Base-by-base conservation (phyloP, 1,140 invertebrate genomes). In the Leguminivora glycinivorella region DNA sequence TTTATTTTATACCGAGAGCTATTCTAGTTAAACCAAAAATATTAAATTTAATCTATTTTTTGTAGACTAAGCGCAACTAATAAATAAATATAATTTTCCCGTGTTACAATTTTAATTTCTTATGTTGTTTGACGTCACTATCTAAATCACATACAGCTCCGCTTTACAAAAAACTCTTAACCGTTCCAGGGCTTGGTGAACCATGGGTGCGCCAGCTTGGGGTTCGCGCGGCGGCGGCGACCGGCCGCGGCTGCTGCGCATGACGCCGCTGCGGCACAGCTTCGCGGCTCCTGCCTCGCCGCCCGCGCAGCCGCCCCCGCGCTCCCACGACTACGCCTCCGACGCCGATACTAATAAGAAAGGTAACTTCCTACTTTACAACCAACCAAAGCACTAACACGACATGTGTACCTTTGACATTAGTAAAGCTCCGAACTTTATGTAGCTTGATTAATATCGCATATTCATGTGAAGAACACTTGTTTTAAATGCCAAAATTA, bases 261-360 rank as follows among this genome's bases (percentile, higher is more conserved):
- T 93, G 92, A 92, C 92, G 25, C 92, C 92, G 56, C 85, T 93
- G 9, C 81, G 92, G 10, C 92, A 93, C 80, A 93, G 92, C 76
- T 92, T 93, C 74, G 92, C 92, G 0, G 91, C 92, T 19, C 92
- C 92, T 6, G 83, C 91, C 66, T 90, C 91, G n/a, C 87, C 87
- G 52, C 89, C 89, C 71, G 85, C 84, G 26, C 89, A 77, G 12
- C 86, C 85, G 24, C 82, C 76, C 4, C 82, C 76, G 63, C 85
- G 86, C 71, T 74, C 88, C 2, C 88, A 90, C 71, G 90, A 91
- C 70, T 92, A 92, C 77, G 87, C 88, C 24, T 92, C 89, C 43
- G 91, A 92, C 76, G 90, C 90, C 26, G 90, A 92, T 72, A 91
- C 88, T 70, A 90, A 87, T 73, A 90, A 91, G 79, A 91, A 91